A percentile compares a stretch with the other conserved stretches of the same genome.
Evolutionary conservation across 2,113 vertebrate species (phyloP).

Genomic region (Mirza zaza): DNA sequence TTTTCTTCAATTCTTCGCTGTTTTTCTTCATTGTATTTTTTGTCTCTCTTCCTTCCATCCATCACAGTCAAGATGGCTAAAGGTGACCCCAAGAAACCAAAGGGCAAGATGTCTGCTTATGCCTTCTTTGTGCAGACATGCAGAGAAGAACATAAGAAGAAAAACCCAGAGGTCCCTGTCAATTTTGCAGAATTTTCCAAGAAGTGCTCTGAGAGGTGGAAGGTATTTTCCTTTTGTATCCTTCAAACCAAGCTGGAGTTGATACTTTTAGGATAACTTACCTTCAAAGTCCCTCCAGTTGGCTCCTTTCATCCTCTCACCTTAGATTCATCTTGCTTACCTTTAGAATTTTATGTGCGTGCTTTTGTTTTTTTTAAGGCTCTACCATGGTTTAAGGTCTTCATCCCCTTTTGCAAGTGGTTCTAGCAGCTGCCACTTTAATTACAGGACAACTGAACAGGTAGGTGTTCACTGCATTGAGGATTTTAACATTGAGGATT

Average conservation of each 20-base stretch:
- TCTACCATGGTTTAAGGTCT: neutral
- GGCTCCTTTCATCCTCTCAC: neutral
- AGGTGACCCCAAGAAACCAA: conserved; percentile 93
- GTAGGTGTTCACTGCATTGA: neutral
- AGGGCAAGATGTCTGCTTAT: conserved; percentile 94
- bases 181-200: conserved; percentile 93
- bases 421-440: neutral
- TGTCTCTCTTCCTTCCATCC: conserved; percentile 20
- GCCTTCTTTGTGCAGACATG: conserved; percentile 94
- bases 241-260: neutral
- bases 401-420: neutral
- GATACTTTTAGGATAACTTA: neutral
- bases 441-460: neutral
- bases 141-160: conserved; percentile 93
- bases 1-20: neutral
- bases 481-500: conserved; percentile 13
- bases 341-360: neutral
- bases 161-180: conserved; percentile 91
- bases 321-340: neutral
- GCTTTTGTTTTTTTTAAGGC: neutral
- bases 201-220: conserved; percentile 93
- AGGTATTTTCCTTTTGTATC: conserved; percentile 81
- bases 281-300: neutral
- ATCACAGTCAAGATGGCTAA: conserved; percentile 88
- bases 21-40: neutral